These are phyloP conservation scores for Barbus barbus DNA, from an alignment of 2,113 vertebrate species.

Conservation along the genomic window DNA sequence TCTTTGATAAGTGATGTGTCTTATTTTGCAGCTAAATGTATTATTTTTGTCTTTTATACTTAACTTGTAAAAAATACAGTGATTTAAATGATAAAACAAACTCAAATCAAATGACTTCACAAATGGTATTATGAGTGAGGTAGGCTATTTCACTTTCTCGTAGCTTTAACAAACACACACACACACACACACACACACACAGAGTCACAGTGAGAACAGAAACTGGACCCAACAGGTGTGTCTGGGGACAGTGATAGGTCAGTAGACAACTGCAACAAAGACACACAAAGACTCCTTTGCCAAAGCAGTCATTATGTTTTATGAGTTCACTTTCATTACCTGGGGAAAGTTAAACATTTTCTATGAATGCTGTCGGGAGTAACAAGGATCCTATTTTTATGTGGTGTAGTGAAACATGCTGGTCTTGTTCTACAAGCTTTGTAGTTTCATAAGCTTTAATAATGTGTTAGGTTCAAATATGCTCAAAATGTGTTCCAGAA, in stretches of 20 bases:
- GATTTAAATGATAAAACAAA: neutral
- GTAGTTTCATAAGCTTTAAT: neutral
- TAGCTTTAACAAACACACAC: neutral
- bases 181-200: neutral
- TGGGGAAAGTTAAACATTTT: conserved; percentile 13
- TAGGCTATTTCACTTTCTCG: neutral
- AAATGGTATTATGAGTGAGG: neutral
- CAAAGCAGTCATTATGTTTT: neutral
- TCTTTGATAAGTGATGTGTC: neutral
- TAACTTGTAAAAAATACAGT: neutral
- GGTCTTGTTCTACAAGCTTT: neutral
- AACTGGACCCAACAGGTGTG: conserved; percentile 5
- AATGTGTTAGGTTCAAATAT: neutral
- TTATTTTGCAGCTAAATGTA: neutral
- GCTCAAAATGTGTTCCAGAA: conserved; percentile 1
- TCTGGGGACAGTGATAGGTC: neutral
- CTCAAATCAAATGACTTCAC: neutral
- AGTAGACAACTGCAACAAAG: conserved; percentile 6
- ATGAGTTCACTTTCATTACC: conserved; percentile 13
- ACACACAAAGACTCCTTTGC: conserved; percentile 2
- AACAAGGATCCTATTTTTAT: neutral
- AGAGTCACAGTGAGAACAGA: conserved; percentile 11
- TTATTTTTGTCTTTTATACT: neutral
- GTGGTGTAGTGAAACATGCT: neutral
- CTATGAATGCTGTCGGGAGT: conserved; percentile 12